Base-by-base conservation (phyloP, 1,140 invertebrate species). In the Cydia pomonella region DNA sequence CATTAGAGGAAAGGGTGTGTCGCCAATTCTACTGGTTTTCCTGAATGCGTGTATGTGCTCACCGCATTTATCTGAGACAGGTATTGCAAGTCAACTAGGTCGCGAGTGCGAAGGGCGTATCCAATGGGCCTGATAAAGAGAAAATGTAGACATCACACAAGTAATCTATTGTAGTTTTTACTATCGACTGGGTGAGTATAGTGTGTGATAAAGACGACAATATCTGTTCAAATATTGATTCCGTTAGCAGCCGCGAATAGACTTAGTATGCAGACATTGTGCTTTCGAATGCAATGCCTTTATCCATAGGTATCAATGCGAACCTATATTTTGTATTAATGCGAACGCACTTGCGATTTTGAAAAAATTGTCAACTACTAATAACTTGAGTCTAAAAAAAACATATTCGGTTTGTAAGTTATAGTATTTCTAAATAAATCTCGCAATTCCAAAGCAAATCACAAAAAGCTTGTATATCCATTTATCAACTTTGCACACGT, bases 231-330 rank as follows among this genome's bases (percentile, higher is more conserved):
- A 44, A 44, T 44, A 44, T 13, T 44, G 41, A 44, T 44, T 44
- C 41, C 41, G 41, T 16, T 44, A 44, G 41, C 10, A 44, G 13
- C 41, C 41, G 41, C 12, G 41, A 44, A 44, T 44, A 12, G 41
- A n/a, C 50, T 53, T 53, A 53, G 50, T 53, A 53, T 53, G 50
- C 50, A 53, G 16, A 53, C n/a, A 18, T 53, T 18, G 50, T 53
- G n/a, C 50, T 53, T 53, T 53, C 16, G 18, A 53, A 53, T 53
- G 50, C 44, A 9, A 47, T 53, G n/a, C 12, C 50, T 18, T n/a
- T 18, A 18, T 18, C 16, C 6, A 53, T 18, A 50, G 0, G 0
- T 41, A 41, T 41, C 0, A 7, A 41, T 41, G 10, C 10, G 6
- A 7, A 7, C 44, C 2, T n/a, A 50, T 50, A 50, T 50, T 7